Percentiles rank a stretch among this genome's conserved stretches.
These are phyloP conservation scores for Caenorhabditis sp. DNA, from an alignment of 2,888 invertebrate species.

Conservation along the genomic window DNA sequence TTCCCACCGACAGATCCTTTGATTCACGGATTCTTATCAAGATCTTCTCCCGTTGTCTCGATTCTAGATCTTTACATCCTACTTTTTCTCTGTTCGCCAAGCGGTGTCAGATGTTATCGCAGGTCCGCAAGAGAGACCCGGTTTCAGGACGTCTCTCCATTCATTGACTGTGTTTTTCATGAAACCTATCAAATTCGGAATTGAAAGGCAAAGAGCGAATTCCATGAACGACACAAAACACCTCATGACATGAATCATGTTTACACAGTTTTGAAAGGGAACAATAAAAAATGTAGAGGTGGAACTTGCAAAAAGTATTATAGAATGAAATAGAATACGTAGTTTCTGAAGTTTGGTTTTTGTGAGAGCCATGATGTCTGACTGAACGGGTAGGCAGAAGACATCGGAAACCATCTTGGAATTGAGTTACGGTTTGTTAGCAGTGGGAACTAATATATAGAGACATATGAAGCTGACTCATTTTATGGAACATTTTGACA, in stretches of 20 bases:
- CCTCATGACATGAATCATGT: conserved; percentile 28
- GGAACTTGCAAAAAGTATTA: neutral
- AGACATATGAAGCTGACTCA: conserved; percentile 17
- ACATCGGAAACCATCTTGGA: too few relatives aligned
- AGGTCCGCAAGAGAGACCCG: conserved; percentile 16
- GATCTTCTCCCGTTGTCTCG: conserved; percentile 16
- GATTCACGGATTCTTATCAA: conserved; percentile 29
- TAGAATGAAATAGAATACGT: neutral
- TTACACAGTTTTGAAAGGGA: conserved; percentile 14
- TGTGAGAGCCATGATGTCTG: neutral
- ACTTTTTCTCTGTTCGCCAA: conserved; percentile 23
- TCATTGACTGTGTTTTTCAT: conserved; percentile 39
- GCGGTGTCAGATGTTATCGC: conserved; percentile 40
- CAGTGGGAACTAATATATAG: neutral
- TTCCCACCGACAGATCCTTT: neutral
- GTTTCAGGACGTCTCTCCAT: conserved; percentile 12
- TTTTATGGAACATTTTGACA: conserved; percentile 3
- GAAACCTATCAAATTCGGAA: conserved; percentile 12
- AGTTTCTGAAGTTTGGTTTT: neutral
- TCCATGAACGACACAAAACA: neutral
- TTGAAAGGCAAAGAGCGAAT: neutral
- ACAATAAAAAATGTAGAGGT: conserved; percentile 23
- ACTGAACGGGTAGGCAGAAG: too few relatives aligned
- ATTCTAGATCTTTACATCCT: conserved; percentile 23
- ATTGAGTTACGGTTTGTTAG: too few relatives aligned